Evolutionary conservation across 2,797 vertebrate species (phyloP), one percentile per base, ranked within the genome.

Genomic region (Decapterus maruadsi): DNA sequence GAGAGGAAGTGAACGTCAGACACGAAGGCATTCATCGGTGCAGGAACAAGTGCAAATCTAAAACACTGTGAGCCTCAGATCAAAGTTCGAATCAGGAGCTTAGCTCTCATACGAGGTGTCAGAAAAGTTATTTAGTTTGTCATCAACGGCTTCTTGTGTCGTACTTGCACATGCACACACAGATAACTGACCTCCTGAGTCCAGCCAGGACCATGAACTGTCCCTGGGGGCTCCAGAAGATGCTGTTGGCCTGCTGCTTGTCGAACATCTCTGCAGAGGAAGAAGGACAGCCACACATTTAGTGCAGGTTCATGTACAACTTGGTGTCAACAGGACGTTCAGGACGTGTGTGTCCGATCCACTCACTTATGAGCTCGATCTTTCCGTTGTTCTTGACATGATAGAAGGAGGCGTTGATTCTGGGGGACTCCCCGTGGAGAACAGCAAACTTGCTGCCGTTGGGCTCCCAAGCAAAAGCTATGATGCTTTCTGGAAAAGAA

Each of bases 201-300:
- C 98, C 98, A 36, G 98, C 98, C 90, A 99, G 85, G 46, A 99
- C 98, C 68, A 99, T 90, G 72, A 99, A 99, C 84, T 99, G 98
- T n/a, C 98, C 98, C 85, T 99, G 98, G 1, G 98, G 98, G 91
- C 98, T 99, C 98, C 98, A 99, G 94, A 99, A 99, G 93, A 99
- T 99, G 81, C 98, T 99, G 89, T 99, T 99, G 48, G 98, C 98
- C 89, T 99, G 98, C 92, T 99, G 98, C 73, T 99, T 99, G 85
- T 99, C 98, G 79, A 98, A 99, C 8, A 94, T 97, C 90, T 99
- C 98, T 99, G 92, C 4, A 58, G 19, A 26, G 26, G 26, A 40
- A 68, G 85, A 76, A 85, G 0, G 9, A 60, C 31, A 22, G 17
- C 1, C 16, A 29, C 31, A 67, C 6, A 43, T 17, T 45, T 9